Conservation (phyloP, 1,140 invertebrate genomes). For the Condylostylus longicornis region DNA sequence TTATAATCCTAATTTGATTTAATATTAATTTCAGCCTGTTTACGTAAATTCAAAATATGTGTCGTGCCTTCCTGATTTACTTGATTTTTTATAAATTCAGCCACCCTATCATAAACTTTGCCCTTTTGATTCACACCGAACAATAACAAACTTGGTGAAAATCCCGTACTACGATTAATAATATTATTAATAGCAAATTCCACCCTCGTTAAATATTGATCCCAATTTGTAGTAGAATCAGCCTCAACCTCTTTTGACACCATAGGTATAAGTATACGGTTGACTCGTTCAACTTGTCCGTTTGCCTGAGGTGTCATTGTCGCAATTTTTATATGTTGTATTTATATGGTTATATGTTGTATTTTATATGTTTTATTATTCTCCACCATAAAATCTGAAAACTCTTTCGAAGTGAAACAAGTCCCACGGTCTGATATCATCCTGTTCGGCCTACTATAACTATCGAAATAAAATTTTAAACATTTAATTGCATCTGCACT, state of each 20-base stretch:
- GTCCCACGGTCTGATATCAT: conserved; percentile 20
- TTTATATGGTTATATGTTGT: no score
- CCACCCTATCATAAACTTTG: conserved; percentile 4
- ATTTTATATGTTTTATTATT: conserved; percentile 10
- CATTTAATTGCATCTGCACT: conserved; percentile 15
- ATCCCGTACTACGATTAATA: conserved; percentile 11
- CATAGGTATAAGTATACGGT: conserved; percentile 12
- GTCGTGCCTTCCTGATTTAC: not conserved
- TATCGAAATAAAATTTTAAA: conserved; percentile 10
- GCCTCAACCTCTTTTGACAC: conserved; percentile 7
- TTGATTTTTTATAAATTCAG: conserved; percentile 6
- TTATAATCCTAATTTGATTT: conserved; percentile 10
- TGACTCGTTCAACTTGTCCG: conserved; percentile 16
- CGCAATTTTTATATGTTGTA: conserved; percentile 10
- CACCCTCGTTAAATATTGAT: conserved; percentile 9
- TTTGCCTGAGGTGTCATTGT: conserved; percentile 11
- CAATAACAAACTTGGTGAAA: conserved; percentile 12
- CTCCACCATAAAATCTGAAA: conserved; percentile 11
- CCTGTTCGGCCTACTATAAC: conserved; percentile 11
- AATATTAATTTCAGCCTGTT: no score
- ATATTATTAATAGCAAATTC: conserved; percentile 20
- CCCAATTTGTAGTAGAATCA: conserved; percentile 9
- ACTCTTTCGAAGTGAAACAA: conserved; percentile 17
- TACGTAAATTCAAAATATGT: conserved; percentile 5
- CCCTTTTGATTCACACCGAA: conserved; percentile 9